Evolutionary conservation across 2,888 invertebrate genomes (phyloP).

Genomic region (Psylliodes chrysocephalus): DNA sequence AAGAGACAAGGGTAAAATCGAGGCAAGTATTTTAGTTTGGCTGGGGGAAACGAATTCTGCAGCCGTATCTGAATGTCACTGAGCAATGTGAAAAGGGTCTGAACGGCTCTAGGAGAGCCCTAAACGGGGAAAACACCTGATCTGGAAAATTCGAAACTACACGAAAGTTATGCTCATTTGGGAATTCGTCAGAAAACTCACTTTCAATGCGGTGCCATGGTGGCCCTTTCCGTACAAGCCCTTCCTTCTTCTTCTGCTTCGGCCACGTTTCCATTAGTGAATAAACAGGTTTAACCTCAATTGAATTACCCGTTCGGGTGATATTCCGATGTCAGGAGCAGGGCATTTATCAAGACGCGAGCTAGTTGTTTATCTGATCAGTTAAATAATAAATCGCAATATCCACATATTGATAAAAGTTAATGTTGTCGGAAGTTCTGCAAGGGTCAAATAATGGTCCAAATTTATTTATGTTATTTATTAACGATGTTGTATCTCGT

Average conservation of each 20-base stretch:
- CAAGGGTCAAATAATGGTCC: too few relatives aligned
- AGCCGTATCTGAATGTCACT: constrained; percentile 32
- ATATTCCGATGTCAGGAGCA: background rate
- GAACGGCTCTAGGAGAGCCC: constrained; percentile 28
- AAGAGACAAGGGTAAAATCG: constrained; percentile 27
- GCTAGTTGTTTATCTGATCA: too few relatives aligned
- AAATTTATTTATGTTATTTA: too few relatives aligned
- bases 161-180: constrained; percentile 33
- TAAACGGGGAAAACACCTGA: constrained; percentile 32
- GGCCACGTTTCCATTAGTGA: constrained; percentile 22
- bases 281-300: constrained; percentile 30
- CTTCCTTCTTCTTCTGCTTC: constrained; percentile 9
- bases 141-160: constrained; percentile 34
- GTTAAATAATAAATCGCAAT: too few relatives aligned
- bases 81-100: constrained; percentile 33
- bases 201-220: constrained; percentile 17
- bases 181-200: constrained; percentile 33
- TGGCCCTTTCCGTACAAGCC: constrained; percentile 10
- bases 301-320: constrained; percentile 5
- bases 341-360: background rate
- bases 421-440: too few relatives aligned
- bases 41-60: constrained; percentile 23
- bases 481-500: too few relatives aligned
- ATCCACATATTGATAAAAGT: too few relatives aligned
- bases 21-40: constrained; percentile 27